phyloP scores from a whole-genome alignment of 1,140 invertebrate species.

The Xylocopa sonorina region DNA sequence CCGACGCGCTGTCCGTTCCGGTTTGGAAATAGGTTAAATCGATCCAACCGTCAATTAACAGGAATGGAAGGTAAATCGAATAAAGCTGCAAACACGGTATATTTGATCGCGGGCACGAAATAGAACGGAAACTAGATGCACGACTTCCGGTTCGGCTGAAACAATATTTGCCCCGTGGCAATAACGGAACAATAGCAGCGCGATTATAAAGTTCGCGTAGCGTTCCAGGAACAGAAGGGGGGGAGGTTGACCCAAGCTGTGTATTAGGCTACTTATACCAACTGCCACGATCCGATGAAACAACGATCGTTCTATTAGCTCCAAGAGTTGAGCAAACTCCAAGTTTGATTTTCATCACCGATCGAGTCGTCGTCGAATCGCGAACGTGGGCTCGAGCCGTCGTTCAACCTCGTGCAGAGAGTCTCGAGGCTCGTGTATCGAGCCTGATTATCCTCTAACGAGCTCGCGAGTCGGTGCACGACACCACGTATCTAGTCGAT shows the following conservation, averaged over 20 bases:
- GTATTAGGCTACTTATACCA: neutral
- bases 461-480: neutral
- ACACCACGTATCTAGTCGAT: neutral
- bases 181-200: neutral
- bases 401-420: constrained; percentile 2
- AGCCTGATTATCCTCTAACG: constrained; percentile 21
- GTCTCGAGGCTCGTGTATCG: neutral
- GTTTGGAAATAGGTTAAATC: too few relatives aligned
- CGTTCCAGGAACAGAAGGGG: neutral
- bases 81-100: neutral
- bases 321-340: constrained; percentile 27
- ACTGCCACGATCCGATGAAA: neutral
- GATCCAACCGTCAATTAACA: neutral
- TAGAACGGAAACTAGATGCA: neutral
- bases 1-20: too few relatives aligned
- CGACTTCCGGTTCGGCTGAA: neutral
- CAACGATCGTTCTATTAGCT: neutral
- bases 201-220: constrained; percentile 3
- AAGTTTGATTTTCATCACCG: constrained; percentile 42
- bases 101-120: neutral
- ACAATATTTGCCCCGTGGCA: neutral
- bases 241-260: too few relatives aligned
- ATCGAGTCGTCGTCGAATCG: constrained; percentile 1
- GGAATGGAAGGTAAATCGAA: neutral
- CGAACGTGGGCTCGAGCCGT: neutral